Percentiles rank a stretch among this genome's conserved stretches.
Conservation (phyloP, 2,888 invertebrate genomes). For the Andrena bucephala region DNA sequence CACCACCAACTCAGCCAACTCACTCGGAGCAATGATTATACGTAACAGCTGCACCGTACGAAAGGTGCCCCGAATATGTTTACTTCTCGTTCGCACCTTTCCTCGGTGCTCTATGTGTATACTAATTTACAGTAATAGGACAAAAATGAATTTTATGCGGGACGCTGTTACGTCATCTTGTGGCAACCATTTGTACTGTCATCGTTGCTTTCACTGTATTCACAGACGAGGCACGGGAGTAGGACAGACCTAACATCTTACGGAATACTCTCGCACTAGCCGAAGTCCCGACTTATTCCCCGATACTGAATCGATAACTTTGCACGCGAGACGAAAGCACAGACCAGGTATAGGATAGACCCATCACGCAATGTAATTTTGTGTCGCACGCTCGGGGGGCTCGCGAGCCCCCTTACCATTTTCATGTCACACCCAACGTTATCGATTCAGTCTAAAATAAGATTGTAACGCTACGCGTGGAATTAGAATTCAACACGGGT, state of each 20-base stretch:
- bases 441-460: too few relatives aligned
- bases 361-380: too few relatives aligned
- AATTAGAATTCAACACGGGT: too few relatives aligned
- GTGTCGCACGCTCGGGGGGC: too few relatives aligned
- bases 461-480: too few relatives aligned
- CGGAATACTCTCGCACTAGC: too few relatives aligned
- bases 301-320: not conserved
- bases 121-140: conserved; percentile 52
- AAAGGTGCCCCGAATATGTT: conserved; percentile 29
- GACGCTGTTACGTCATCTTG: conserved; percentile 35
- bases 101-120: conserved; percentile 33
- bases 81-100: conserved; percentile 39
- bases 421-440: too few relatives aligned
- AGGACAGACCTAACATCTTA: not conserved
- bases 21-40: conserved; percentile 5
- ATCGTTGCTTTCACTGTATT: not conserved
- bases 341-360: too few relatives aligned
- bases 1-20: conserved; percentile 2
- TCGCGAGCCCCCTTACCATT: too few relatives aligned
- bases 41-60: conserved; percentile 13
- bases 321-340: not conserved
- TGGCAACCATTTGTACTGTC: conserved; percentile 18
- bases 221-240: not conserved
- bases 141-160: conserved; percentile 44
- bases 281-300: not conserved